Evolutionary conservation across 2,888 invertebrate species (phyloP).

Genomic region (Hemicrepidius hirtus): DNA sequence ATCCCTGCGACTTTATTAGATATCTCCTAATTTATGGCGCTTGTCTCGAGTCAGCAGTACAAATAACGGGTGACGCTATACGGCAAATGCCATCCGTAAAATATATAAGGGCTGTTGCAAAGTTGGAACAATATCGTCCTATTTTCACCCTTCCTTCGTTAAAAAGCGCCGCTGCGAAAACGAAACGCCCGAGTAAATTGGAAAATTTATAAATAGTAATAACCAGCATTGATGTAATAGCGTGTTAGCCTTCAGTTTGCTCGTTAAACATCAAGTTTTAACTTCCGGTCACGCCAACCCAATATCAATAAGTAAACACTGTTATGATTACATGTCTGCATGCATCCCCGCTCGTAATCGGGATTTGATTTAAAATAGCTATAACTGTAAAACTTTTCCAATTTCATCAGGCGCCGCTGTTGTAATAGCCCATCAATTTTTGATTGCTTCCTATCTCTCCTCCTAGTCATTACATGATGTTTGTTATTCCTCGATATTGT

Average conservation of each 20-base stretch:
- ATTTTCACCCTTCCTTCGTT: constrained; percentile 35
- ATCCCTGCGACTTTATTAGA: constrained; percentile 73
- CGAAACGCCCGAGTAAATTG: constrained; percentile 34
- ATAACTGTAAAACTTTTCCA: constrained; percentile 70
- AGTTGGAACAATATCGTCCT: constrained; percentile 44
- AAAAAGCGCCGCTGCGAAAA: constrained; percentile 18
- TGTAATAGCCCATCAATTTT: constrained; percentile 66
- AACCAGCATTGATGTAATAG: constrained; percentile 49
- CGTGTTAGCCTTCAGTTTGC: constrained; percentile 59
- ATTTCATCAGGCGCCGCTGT: constrained; percentile 65
- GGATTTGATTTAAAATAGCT: constrained; percentile 63
- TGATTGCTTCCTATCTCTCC: constrained; percentile 62
- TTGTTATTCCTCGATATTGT: constrained; percentile 45
- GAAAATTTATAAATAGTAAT: constrained; percentile 47
- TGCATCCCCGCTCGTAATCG: constrained; percentile 58
- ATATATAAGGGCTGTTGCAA: constrained; percentile 50
- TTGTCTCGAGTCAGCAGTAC: constrained; percentile 68
- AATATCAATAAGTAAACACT: constrained; percentile 57
- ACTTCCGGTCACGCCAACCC: constrained; percentile 60
- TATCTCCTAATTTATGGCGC: constrained; percentile 72
- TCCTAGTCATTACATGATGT: constrained; percentile 47
- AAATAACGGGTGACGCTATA: constrained; percentile 66
- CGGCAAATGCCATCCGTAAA: constrained; percentile 60
- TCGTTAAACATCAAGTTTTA: constrained; percentile 60
- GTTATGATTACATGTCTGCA: constrained; percentile 60